phyloP scores from a whole-genome alignment of 2,797 vertebrate genomes.

The Coreius guichenoti region DNA sequence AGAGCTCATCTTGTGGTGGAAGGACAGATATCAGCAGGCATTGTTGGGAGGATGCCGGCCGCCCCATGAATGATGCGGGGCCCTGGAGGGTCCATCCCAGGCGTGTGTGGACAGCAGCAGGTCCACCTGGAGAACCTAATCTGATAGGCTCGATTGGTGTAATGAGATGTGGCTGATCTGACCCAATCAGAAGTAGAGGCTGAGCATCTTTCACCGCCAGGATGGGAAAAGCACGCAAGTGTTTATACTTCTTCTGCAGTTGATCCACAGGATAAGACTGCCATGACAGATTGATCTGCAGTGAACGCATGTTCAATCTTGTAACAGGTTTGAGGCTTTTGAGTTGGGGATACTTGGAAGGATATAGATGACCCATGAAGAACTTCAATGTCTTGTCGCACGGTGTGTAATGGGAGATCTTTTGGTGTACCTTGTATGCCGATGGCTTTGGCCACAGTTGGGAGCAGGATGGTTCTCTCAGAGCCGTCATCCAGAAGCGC shows the following conservation, averaged over 20 bases:
- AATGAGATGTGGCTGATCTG: constrained; percentile 32
- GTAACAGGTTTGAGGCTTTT: neutral
- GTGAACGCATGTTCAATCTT: constrained; percentile 11
- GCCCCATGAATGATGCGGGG: neutral
- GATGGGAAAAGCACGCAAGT: neutral
- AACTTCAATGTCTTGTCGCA: neutral
- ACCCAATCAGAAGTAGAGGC: constrained; percentile 14
- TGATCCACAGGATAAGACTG: neutral
- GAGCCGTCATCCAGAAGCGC: constrained; percentile 11
- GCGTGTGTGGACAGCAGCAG: constrained; percentile 5
- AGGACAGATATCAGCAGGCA: neutral
- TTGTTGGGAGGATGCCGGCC: neutral
- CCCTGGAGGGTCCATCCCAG: constrained; percentile 21
- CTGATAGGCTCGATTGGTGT: constrained; percentile 25
- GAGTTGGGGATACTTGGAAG: neutral
- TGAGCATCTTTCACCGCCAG: neutral
- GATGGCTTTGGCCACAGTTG: neutral
- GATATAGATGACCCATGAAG: neutral
- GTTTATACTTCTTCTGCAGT: neutral
- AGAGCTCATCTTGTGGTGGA: neutral
- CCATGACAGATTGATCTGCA: neutral
- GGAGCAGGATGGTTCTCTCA: constrained; percentile 15
- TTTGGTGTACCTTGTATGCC: constrained; percentile 10
- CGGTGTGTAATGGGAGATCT: neutral
- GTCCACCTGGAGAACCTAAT: neutral